A percentile compares a stretch with the other conserved stretches of the same genome.
These are phyloP conservation scores for Zophobas atratus DNA, from an alignment of 1,140 invertebrate genomes.

Conservation along the genomic window DNA sequence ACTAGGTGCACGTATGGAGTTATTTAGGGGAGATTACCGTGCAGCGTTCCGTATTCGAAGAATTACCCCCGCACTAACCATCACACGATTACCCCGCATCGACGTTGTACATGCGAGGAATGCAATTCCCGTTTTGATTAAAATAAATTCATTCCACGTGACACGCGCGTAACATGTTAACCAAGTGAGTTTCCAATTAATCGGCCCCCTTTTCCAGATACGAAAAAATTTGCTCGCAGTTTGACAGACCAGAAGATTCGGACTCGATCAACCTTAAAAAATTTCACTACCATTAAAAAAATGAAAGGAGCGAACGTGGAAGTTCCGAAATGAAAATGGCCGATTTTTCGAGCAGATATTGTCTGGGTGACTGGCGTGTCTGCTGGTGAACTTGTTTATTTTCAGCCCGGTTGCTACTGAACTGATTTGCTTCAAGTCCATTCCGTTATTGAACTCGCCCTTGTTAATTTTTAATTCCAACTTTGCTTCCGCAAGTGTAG, in stretches of 20 bases:
- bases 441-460: slow-evolving; percentile 11
- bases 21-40: slow-evolving; percentile 30
- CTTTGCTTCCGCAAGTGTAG: slow-evolving; percentile 15
- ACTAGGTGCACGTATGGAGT: slow-evolving; percentile 39
- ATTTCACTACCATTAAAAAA: slow-evolving; percentile 30
- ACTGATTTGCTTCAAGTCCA: slow-evolving; percentile 30
- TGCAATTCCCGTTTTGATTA: slow-evolving; percentile 28
- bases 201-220: slow-evolving; percentile 32
- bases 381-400: slow-evolving; percentile 33
- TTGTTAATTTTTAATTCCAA: slow-evolving; percentile 18
- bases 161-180: slow-evolving; percentile 30
- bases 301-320: slow-evolving; percentile 9
- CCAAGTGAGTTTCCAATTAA: slow-evolving; percentile 30
- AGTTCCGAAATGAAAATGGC: slow-evolving; percentile 17
- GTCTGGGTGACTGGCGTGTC: slow-evolving; percentile 19
- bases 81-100: slow-evolving; percentile 24
- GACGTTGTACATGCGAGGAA: slow-evolving; percentile 33
- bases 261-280: slow-evolving; percentile 32
- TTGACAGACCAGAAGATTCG: slow-evolving; percentile 36
- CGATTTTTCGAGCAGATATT: slow-evolving; percentile 14
- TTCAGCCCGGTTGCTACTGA: slow-evolving; percentile 12
- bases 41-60: background rate
- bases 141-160: slow-evolving; percentile 41
- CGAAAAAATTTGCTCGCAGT: slow-evolving; percentile 34
- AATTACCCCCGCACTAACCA: slow-evolving; percentile 9